Evolutionary conservation across 2,797 vertebrate genomes (phyloP), one percentile per base, ranked within the genome.

Genomic region (Pempheris klunzingeri): DNA sequence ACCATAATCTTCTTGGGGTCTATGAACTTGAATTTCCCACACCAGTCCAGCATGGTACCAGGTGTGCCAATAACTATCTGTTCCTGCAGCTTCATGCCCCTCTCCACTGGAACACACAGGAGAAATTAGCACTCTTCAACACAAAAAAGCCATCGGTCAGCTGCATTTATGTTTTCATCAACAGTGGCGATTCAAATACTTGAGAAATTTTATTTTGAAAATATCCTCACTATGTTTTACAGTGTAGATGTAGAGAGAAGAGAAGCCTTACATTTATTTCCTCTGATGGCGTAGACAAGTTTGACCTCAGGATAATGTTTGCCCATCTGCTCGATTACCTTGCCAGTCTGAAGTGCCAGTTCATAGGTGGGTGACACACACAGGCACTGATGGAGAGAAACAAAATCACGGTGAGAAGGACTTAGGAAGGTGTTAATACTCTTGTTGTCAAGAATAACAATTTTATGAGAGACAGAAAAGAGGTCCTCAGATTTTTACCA

Each of bases 241-340:
- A 39, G 17, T 24, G 4, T 3, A 55, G 10, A 62, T 39, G 10
- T 3, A 38, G 14, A 75, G 43, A 85, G 3, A 0, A 53, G 22
- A 43, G 14, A 46, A 39, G 28, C 17, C 97, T 97, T 93, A 99
- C 98, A 26, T 93, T 98, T 99, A 90, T 99, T 99, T 86, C 98
- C 98, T 90, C 97, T 94, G 82, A 99, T 98, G 50, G 97, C 98
- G 0, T 99, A 99, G 0, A 97, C 96, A 10, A 99, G 90, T 65
- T 95, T 95, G 83, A 99, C 95, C 82, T 98, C 97, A 0, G 98
- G 96, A 66, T 98, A 97, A 83, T 96, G 95, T 88, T 93, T 96
- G 7, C 98, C 98, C 98, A 99, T 99, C 94, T 99, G 98, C 80
- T 99, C 97, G 10, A 99, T 99, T 75, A 99, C 98, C 89, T 98